Percentiles rank a stretch among this genome's conserved stretches.
Evolutionary conservation across 2,888 invertebrate genomes (phyloP).

Genomic region (Eupithecia tripunctaria): DNA sequence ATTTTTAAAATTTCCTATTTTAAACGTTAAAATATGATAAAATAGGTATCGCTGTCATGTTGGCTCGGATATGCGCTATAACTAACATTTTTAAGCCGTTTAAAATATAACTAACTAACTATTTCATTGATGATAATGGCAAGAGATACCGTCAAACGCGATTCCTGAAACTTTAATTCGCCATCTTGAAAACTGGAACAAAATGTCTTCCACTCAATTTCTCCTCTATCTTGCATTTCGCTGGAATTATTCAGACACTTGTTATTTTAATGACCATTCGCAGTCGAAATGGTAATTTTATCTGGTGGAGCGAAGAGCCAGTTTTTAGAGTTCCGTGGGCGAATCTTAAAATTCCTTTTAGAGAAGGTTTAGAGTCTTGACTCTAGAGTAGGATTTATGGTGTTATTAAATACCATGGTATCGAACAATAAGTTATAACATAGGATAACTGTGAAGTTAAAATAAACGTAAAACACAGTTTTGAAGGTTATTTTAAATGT

Average conservation of each 20-base stretch:
- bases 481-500: too few species aligned
- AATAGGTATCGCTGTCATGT: too few species aligned
- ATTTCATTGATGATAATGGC: neutral
- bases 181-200: conserved; percentile 4
- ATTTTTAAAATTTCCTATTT: too few species aligned
- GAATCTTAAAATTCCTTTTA: conserved; percentile 5
- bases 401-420: neutral
- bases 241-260: conserved; percentile 29
- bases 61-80: too few species aligned
- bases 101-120: too few species aligned
- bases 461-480: neutral
- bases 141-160: neutral
- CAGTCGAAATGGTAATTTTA: conserved; percentile 31
- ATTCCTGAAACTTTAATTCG: neutral
- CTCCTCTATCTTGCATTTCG: neutral
- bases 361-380: neutral
- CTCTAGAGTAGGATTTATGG: neutral
- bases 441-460: neutral
- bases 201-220: conserved; percentile 17
- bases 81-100: too few species aligned
- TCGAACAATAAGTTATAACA: neutral
- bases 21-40: too few species aligned
- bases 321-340: neutral
- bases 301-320: conserved; percentile 17
- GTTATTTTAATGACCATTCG: conserved; percentile 32